Conservation (phyloP, 2,113 vertebrate genomes). For the Galeopterus variegatus region DNA sequence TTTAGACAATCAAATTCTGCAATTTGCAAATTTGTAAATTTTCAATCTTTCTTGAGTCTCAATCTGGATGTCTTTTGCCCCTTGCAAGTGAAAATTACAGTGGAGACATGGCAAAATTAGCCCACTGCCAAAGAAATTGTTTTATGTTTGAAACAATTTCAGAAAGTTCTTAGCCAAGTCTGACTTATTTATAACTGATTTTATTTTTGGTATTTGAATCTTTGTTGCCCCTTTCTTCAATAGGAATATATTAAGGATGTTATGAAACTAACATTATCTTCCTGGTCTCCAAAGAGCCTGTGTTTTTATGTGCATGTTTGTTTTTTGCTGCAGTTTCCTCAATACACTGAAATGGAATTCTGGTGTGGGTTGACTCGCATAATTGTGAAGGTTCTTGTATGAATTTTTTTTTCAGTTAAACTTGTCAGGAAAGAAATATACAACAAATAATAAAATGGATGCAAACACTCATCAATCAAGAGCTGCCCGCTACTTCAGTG, state of each 20-base stretch:
- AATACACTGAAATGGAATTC: slow-evolving; percentile 80
- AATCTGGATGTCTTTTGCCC: neutral
- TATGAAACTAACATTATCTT: neutral
- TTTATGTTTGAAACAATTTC: neutral
- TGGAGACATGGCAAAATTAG: neutral
- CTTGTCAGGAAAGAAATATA: slow-evolving; percentile 88
- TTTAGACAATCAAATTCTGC: neutral
- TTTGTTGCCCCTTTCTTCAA: neutral
- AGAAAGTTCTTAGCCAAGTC: neutral
- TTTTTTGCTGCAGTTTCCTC: slow-evolving; percentile 88
- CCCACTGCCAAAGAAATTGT: neutral
- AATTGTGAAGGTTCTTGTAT: slow-evolving; percentile 86
- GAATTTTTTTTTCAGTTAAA: slow-evolving; percentile 86
- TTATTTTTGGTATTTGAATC: neutral
- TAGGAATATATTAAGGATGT: neutral
- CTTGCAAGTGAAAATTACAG: slow-evolving; percentile 37
- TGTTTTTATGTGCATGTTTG: neutral
- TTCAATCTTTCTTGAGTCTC: neutral
- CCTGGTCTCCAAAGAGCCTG: neutral
- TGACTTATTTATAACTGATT: neutral
- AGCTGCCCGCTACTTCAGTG: slow-evolving; percentile 87
- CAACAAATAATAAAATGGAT: slow-evolving; percentile 90
- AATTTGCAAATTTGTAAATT: neutral
- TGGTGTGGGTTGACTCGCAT: slow-evolving; percentile 85
- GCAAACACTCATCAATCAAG: slow-evolving; percentile 89